A percentile compares a stretch with the other conserved stretches of the same genome.
Conservation (phyloP, 2,113 vertebrate species). For the Larimichthys crocea region DNA sequence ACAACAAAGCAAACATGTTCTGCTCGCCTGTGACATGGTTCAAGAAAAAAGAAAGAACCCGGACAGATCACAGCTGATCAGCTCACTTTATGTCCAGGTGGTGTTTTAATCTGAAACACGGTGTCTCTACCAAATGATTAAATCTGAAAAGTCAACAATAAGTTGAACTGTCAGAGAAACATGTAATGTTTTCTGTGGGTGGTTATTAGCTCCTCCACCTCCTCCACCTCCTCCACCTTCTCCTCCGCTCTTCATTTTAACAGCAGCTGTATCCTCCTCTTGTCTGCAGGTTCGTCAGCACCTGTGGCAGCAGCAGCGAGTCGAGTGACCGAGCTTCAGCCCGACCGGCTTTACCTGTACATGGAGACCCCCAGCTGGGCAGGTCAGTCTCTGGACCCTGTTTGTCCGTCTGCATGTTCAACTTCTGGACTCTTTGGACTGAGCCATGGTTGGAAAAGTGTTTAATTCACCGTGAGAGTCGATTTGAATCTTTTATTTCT, state of each 20-base stretch:
- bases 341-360: slow-evolving; percentile 80
- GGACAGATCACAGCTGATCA: too few relatives aligned
- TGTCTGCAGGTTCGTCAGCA: slow-evolving; percentile 63
- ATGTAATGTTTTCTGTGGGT: neutral
- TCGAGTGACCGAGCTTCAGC: slow-evolving; percentile 74
- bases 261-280: neutral
- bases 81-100: too few relatives aligned
- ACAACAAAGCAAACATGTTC: too few relatives aligned
- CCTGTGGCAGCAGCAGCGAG: slow-evolving; percentile 75
- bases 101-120: neutral
- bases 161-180: too few relatives aligned
- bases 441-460: neutral
- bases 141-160: neutral
- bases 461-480: too few relatives aligned
- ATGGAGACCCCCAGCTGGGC: slow-evolving; percentile 87
- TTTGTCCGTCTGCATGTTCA: neutral
- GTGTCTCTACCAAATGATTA: neutral
- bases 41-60: too few relatives aligned
- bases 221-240: neutral
- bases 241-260: neutral
- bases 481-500: neutral
- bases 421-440: too few relatives aligned
- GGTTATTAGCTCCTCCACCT: neutral
- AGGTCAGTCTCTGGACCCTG: slow-evolving; percentile 71
- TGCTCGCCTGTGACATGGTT: too few relatives aligned